These are phyloP conservation scores for Drepana arcuata DNA, from an alignment of 1,140 invertebrate species.

Conservation along the genomic window DNA sequence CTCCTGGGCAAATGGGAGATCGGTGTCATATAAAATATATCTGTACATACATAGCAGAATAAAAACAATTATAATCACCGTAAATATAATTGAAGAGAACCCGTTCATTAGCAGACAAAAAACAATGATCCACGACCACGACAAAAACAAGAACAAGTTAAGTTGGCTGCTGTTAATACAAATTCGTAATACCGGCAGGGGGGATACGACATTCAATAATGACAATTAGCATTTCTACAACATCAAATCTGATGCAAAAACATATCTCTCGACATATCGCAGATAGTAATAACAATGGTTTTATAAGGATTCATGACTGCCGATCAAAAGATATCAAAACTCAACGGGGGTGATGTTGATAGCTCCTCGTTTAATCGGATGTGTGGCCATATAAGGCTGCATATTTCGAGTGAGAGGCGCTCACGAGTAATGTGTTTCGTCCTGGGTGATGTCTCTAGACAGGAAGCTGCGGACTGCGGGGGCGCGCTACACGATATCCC, in stretches of 20 bases:
- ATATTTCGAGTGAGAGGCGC: conserved; percentile 33
- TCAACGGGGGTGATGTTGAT: conserved; percentile 26
- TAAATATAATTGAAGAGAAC: conserved; percentile 18
- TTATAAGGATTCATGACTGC: conserved; percentile 20
- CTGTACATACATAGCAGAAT: no score
- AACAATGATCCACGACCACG: conserved; percentile 12
- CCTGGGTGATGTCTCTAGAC: conserved; percentile 30
- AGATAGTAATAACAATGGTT: no score
- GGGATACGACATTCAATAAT: no score
- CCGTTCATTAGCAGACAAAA: conserved; percentile 18
- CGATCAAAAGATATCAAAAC: conserved; percentile 21
- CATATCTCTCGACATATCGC: no score
- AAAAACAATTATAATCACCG: conserved; percentile 14
- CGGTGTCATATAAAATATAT: no score
- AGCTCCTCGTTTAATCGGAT: conserved; percentile 26
- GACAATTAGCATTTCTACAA: no score
- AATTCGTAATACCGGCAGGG: conserved; percentile 7
- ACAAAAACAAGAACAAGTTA: conserved; percentile 17
- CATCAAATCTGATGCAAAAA: no score
- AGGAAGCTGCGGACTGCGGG: conserved; percentile 39
- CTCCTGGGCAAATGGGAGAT: no score
- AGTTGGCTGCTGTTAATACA: conserved; percentile 11
- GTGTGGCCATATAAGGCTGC: conserved; percentile 28
- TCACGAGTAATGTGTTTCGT: conserved; percentile 33
- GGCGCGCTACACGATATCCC: conserved; percentile 61